Percentiles rank a stretch among this genome's conserved stretches.
These are phyloP conservation scores for Drosophila quadrilineata DNA, from an alignment of 1,140 invertebrate species.

Conservation along the genomic window DNA sequence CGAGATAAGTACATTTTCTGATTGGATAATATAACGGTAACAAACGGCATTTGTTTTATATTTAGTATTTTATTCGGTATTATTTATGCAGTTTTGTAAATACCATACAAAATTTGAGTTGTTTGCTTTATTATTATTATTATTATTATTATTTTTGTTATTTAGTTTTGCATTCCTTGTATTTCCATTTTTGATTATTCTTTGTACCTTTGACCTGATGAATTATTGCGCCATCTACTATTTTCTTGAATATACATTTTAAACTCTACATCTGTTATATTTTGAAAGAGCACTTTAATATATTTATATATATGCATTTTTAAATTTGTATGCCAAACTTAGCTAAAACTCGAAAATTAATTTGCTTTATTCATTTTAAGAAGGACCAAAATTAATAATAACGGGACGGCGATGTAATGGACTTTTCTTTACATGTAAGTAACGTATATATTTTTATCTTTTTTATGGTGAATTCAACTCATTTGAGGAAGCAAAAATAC, in stretches of 20 bases:
- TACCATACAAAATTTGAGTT: constrained; percentile 57
- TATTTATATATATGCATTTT: constrained; percentile 23
- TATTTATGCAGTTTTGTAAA: constrained; percentile 51
- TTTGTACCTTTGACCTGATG: constrained; percentile 68
- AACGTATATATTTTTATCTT: no score
- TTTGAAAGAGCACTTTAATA: constrained; percentile 52
- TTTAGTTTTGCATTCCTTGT: constrained; percentile 24
- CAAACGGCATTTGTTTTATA: neutral
- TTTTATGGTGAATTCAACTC: constrained; percentile 3
- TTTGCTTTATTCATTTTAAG: neutral
- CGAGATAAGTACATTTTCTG: constrained; percentile 42
- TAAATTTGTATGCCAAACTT: constrained; percentile 20
- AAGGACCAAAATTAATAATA: neutral
- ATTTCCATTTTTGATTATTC: constrained; percentile 40
- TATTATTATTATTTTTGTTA: no score
- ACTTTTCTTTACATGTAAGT: constrained; percentile 10
- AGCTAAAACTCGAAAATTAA: constrained; percentile 51
- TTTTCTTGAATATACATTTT: constrained; percentile 29
- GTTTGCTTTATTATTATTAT: no score
- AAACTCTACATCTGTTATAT: constrained; percentile 28
- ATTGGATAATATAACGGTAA: no score
- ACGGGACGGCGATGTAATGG: constrained; percentile 41
- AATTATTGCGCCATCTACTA: constrained; percentile 19
- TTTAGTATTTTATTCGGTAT: constrained; percentile 15
- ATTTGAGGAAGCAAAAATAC: constrained; percentile 19